Base-by-base conservation (phyloP, 2,888 invertebrate genomes). In the Dynastes grantii region DNA sequence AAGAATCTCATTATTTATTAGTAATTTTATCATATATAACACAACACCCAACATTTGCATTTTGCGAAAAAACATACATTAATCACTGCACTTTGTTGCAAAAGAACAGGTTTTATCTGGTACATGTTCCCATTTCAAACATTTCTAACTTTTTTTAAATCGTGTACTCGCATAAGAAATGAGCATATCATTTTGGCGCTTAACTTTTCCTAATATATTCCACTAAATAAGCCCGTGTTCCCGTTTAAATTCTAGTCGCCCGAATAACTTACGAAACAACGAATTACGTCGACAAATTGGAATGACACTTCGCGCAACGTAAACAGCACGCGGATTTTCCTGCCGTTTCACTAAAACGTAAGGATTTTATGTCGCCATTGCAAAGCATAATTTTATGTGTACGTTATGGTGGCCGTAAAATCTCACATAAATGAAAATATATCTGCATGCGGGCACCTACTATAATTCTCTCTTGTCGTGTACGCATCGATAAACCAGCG, bases 261-360 rank as follows among this genome's bases (percentile, higher is more conserved):
- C 13, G 40, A 37, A 22, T 22, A 22, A 22, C 6, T 45, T 67
- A 16, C 53, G 16, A 58, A 58, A 8, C 27, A 27, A 67, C 45
- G 45, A 67, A 45, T 67, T 67, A 67, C 49, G 67, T 67, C 67
- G 45, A 67, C 67, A 67, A 67, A 67, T 67, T 67, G 67, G 49
- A 22, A 45, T 16, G 49, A 67, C 49, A 67, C 67, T 67, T 67
- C 11, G 16, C 45, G 40, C 29, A 32, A 67, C 40, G n/a, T 67
- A 63, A 55, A 63, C 37, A 4, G 32, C 32, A 45, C 45, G 45
- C 45, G 65, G 22, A 67, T 67, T 75, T 61, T n/a, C 53, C 71
- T 13, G 55, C 49, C 37, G 45, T 45, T 32, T 61, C 61, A 63
- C 16, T 45, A 61, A 61, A 75, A 75, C 63, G 49, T 40, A 75